phyloP scores from a whole-genome alignment of 2,888 invertebrate genomes.

The Lasioglossum pauxillum region DNA sequence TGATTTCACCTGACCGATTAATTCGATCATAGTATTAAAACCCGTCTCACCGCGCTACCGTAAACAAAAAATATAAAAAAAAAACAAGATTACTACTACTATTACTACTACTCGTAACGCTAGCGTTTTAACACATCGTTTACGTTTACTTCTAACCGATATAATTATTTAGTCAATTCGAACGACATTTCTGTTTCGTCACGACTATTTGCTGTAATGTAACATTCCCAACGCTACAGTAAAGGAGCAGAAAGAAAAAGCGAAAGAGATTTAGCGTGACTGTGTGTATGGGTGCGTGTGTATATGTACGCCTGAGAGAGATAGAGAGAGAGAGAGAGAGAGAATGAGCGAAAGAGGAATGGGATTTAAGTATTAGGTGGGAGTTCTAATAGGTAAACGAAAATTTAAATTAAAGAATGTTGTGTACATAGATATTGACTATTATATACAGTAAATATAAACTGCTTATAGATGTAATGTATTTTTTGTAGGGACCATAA shows the following conservation, averaged over 20 bases:
- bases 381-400: constrained; percentile 50
- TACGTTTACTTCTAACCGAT: constrained; percentile 50
- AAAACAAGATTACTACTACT: constrained; percentile 10
- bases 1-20: background rate
- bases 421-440: constrained; percentile 72
- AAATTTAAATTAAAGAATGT: constrained; percentile 66
- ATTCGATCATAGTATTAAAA: constrained; percentile 19
- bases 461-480: constrained; percentile 82
- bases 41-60: constrained; percentile 26
- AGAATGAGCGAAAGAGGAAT: background rate
- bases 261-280: background rate
- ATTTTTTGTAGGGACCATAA: constrained; percentile 83
- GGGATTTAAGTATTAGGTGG: constrained; percentile 69
- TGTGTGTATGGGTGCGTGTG: background rate
- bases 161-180: constrained; percentile 41
- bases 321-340: background rate
- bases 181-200: constrained; percentile 52
- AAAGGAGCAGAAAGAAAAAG: constrained; percentile 24
- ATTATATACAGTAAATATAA: constrained; percentile 70
- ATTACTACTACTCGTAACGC: constrained; percentile 11
- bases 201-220: constrained; percentile 52
- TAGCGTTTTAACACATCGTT: constrained; percentile 42
- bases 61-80: background rate
- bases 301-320: background rate
- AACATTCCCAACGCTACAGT: constrained; percentile 70